Evolutionary conservation across 2,888 invertebrate genomes (phyloP).

Genomic region (Odontocerum albicorne): DNA sequence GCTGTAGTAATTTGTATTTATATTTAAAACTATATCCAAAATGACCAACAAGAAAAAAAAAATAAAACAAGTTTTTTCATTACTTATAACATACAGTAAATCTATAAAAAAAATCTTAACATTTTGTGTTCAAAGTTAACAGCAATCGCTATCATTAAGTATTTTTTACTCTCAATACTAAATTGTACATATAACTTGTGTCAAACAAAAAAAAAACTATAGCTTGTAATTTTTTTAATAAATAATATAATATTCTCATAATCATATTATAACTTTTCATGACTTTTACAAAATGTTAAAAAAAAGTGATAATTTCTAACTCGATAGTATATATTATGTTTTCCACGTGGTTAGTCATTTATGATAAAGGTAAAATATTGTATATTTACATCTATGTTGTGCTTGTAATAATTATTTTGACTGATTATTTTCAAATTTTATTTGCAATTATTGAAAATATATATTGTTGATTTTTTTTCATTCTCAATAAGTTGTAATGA

Average conservation of each 20-base stretch:
- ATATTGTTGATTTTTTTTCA: constrained; percentile 29
- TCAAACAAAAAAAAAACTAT: not conserved
- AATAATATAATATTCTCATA: too few relatives aligned
- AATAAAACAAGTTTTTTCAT: too few relatives aligned
- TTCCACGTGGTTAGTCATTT: constrained; percentile 2
- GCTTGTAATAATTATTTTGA: constrained; percentile 33
- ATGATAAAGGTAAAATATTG: constrained; percentile 1
- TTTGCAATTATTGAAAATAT: constrained; percentile 28
- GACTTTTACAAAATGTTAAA: too few relatives aligned
- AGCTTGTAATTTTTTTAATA: constrained; percentile 20
- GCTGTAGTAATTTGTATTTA: too few relatives aligned
- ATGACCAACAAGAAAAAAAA: too few relatives aligned
- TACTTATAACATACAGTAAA: too few relatives aligned
- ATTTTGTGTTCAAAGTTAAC: constrained; percentile 1
- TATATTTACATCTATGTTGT: constrained; percentile 24
- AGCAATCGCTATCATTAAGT: constrained; percentile 2
- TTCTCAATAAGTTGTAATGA: constrained; percentile 24
- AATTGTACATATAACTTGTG: constrained; percentile 4
- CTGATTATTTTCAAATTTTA: constrained; percentile 34
- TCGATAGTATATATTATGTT: constrained; percentile 12
- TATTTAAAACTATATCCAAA: too few relatives aligned
- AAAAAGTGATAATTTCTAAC: constrained; percentile 12
- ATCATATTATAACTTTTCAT: too few relatives aligned
- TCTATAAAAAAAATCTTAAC: constrained; percentile 1
- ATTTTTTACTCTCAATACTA: constrained; percentile 13